Evolutionary conservation across 92 coral and sea anemone species (phyloP).

Genomic region (Micromussa lordhowensis): DNA sequence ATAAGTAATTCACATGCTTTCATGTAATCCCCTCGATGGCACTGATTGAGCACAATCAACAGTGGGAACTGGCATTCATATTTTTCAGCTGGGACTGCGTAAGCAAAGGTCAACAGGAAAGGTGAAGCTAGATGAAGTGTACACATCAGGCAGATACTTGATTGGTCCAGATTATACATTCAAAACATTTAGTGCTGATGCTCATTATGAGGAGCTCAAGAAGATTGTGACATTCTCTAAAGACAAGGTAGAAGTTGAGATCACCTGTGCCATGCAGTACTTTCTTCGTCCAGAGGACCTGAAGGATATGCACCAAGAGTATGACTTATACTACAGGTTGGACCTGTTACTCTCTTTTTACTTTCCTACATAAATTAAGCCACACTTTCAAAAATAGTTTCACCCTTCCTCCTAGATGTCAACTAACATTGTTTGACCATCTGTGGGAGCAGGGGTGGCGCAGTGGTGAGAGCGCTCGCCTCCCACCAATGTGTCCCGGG

Average conservation of each 20-base stretch:
- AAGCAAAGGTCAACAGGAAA: conserved; percentile 78
- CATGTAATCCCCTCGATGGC: too few relatives aligned
- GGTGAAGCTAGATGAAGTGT: conserved; percentile 62
- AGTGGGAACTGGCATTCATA: neutral
- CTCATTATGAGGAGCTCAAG: conserved; percentile 56
- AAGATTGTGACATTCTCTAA: conserved; percentile 59
- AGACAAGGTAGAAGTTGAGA: conserved; percentile 66
- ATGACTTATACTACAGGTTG: conserved; percentile 68
- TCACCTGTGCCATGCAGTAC: conserved; percentile 73
- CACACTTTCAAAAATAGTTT: too few relatives aligned
- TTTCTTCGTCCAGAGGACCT: conserved; percentile 71
- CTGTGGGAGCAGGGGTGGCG: too few relatives aligned
- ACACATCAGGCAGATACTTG: conserved; percentile 53
- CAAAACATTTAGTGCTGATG: conserved; percentile 70
- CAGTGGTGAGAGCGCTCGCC: too few relatives aligned
- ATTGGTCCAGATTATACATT: conserved; percentile 81
- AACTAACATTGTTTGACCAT: too few relatives aligned
- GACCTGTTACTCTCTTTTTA: neutral
- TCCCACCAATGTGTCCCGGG: too few relatives aligned
- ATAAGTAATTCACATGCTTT: too few relatives aligned
- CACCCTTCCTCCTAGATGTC: too few relatives aligned
- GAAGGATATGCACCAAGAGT: conserved; percentile 71
- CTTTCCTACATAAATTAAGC: too few relatives aligned
- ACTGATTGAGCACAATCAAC: too few relatives aligned
- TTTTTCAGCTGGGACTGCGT: conserved; percentile 24